These are phyloP conservation scores for Strigamia crassipes DNA, from an alignment of 2,888 invertebrate species.

Conservation along the genomic window DNA sequence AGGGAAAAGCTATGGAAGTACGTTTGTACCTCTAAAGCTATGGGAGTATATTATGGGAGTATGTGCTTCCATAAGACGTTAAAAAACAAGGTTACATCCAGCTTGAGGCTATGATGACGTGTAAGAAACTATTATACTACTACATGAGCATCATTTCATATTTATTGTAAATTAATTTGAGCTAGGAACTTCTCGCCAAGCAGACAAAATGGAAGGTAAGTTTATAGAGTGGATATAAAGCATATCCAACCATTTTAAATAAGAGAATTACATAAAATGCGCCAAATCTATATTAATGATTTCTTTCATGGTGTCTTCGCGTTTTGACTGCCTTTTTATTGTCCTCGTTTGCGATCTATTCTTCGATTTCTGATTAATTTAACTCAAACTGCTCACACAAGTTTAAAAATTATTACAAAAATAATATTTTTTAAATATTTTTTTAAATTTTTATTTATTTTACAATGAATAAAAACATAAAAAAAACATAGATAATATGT, in stretches of 20 bases:
- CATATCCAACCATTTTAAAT: neutral
- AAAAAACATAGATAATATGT: neutral
- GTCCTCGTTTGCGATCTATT: too few species aligned
- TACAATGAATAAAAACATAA: neutral
- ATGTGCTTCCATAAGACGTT: too few species aligned
- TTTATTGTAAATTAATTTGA: neutral
- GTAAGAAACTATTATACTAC: neutral
- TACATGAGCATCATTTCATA: neutral
- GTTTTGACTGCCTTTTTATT: too few species aligned
- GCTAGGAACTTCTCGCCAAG: neutral
- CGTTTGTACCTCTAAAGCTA: too few species aligned
- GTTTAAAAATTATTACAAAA: too few species aligned
- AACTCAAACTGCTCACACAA: too few species aligned
- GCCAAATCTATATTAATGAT: neutral
- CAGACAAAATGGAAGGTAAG: constrained; percentile 4
- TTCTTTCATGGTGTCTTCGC: neutral
- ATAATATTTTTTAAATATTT: too few species aligned
- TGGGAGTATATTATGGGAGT: too few species aligned
- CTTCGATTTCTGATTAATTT: too few species aligned
- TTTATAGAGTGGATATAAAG: neutral
- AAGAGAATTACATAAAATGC: neutral
- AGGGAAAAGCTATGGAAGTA: too few species aligned
- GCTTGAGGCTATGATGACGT: neutral
- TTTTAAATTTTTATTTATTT: too few species aligned
- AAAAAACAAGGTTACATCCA: neutral